A percentile compares a stretch with the other conserved stretches of the same genome.
phyloP scores from a whole-genome alignment of 2,888 invertebrate species.

The Sesamia inferens region DNA sequence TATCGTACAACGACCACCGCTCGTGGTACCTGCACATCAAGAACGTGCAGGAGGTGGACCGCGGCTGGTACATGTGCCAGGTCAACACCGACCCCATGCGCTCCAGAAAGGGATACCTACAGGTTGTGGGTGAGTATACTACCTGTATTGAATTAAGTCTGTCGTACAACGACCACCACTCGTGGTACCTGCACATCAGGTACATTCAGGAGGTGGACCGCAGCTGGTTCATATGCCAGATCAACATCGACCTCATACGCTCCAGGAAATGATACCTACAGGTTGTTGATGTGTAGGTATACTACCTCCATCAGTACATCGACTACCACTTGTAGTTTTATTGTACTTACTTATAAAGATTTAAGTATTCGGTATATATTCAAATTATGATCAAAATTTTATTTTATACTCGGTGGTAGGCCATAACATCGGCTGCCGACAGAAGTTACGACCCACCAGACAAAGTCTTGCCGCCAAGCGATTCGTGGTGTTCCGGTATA shows the following conservation, averaged over 20 bases:
- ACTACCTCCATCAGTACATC: neutral
- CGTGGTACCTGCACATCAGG: constrained; percentile 97
- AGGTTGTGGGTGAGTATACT: constrained; percentile 94
- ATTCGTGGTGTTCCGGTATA: too few relatives aligned
- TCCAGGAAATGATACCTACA: constrained; percentile 96
- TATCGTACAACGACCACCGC: constrained; percentile 96
- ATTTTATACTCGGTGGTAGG: too few relatives aligned
- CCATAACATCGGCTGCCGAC: too few relatives aligned
- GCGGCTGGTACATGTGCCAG: constrained; percentile 98
- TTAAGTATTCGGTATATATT: neutral
- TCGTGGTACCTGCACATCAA: constrained; percentile 97
- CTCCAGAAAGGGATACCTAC: constrained; percentile 96
- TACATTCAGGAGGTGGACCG: constrained; percentile 96
- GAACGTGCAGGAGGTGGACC: constrained; percentile 95
- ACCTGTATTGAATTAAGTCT: too few relatives aligned
- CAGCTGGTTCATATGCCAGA: constrained; percentile 98
- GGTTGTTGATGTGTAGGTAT: constrained; percentile 94
- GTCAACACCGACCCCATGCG: constrained; percentile 98
- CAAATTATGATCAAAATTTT: neutral
- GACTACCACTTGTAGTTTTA: constrained; percentile 1
- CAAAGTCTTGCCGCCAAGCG: too few relatives aligned
- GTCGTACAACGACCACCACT: constrained; percentile 95
- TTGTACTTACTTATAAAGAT: neutral
- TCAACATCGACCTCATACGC: constrained; percentile 98
- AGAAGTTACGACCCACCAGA: too few relatives aligned